These are phyloP conservation scores for Camponotus pennsylvanicus DNA, from an alignment of 1,140 invertebrate species.

Conservation along the genomic window DNA sequence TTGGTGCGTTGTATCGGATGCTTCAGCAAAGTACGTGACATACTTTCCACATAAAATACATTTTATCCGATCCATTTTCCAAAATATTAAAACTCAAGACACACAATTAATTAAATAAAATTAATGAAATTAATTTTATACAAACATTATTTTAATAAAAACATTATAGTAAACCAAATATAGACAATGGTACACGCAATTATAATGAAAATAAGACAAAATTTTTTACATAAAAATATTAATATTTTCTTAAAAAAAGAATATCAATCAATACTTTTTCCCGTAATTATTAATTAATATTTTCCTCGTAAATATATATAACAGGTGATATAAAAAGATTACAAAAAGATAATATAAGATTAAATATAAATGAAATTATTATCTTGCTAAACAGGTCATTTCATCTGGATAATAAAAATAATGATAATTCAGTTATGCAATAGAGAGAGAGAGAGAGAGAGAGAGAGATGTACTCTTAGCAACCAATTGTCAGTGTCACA, in stretches of 20 bases:
- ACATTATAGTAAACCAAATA: background rate
- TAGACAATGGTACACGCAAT: background rate
- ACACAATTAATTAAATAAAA: too few species aligned
- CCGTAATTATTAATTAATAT: background rate
- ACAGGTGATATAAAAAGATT: background rate
- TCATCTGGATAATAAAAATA: background rate
- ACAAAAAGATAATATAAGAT: background rate
- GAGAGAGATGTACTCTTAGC: background rate
- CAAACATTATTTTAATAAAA: background rate
- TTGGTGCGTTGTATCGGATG: background rate
- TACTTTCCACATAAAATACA: background rate
- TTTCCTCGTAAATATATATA: background rate
- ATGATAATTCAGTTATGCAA: slow-evolving; percentile 27
- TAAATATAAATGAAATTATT: slow-evolving; percentile 9
- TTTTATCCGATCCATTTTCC: background rate
- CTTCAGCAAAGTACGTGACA: background rate
- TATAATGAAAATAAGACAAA: background rate
- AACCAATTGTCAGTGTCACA: background rate
- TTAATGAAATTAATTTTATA: background rate
- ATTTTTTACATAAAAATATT: background rate
- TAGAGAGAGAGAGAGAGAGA: too few species aligned
- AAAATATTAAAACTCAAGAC: background rate
- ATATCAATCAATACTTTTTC: background rate
- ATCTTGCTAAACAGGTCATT: background rate
- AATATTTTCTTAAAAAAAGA: background rate